Evolutionary conservation across 2,888 invertebrate genomes (phyloP), one percentile per base, ranked within the genome.

Genomic region (Cerastis leucographa): DNA sequence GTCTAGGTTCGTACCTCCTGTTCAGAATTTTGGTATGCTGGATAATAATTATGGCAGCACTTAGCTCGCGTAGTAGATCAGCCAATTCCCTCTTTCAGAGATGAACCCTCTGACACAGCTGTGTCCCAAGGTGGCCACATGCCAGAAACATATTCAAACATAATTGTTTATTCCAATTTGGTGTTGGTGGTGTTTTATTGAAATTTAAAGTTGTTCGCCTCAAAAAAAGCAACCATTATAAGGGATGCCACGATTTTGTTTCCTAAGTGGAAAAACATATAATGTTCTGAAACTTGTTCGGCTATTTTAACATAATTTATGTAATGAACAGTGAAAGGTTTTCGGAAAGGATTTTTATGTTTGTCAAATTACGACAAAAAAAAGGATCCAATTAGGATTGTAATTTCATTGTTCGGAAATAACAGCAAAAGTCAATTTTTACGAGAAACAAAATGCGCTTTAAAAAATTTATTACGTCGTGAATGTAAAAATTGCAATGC

Each of bases 361-460:
- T 49, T 40, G 42, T 42, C 19, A n/a, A 51, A 61, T 71, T 67
- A 72, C 70, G 51, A 84, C 29, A 64, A 62, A 72, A 62, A 72
- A 64, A 68, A 56, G 14, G n/a, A 68, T 49, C 49, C 71, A 85
- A 80, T 85, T 74, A 83, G 70, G 70, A 67, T 76, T 68, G 62
- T 49, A 25, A 77, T 65, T 83, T 85, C 65, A 74, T 85, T 85
- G 70, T 77, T 71, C n/a, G 65, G 64, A 70, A 78, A 74, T 70
- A 80, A 76, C 42, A 62, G 40, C 72, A 40, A 69, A 68, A 75
- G 64, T 59, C 4, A 74, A 73, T 72, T 71, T 74, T 80, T 72
- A 77, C 51, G 80, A 85, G 67, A 71, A 73, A 75, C 59, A 74
- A 81, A 84, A 81, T 73, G 49, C 73, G 46, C 69, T 82, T 82